Evolutionary conservation across 2,888 invertebrate genomes (phyloP), one percentile per base, ranked within the genome.

Genomic region (Miltochrista miniata): DNA sequence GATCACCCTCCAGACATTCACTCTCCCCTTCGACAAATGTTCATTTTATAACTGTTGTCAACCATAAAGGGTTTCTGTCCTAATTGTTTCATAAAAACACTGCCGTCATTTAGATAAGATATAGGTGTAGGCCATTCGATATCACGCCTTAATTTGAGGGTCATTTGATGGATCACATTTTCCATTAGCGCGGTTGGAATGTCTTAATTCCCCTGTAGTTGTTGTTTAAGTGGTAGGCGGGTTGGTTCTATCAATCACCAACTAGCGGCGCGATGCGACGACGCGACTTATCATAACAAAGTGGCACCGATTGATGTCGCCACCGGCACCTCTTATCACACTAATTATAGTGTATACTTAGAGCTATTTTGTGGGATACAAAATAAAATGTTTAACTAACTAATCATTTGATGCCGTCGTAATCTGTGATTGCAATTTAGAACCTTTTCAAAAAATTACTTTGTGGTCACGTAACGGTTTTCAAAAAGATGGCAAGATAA

Each of bases 241-340:
- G 79, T 80, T 76, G 76, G 64, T 81, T 80, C 76, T 79, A 86
- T 87, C 85, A 82, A 85, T 89, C 87, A 85, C 76, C 58, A 45
- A 41, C 54, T 54, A 61, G 60, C 64, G 70, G 67, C 65, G 68
- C 59, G 59, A 48, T 59, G 61, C 63, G 73, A 71, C 74, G 73
- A 73, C 68, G 60, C 70, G 70, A 72, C 68, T 80, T 87, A 87
- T 87, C 85, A 73, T 60, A 73, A 70, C 74, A 76, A 78, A 82
- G 78, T 86, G 85, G 81, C 82, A 75, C 72, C 85, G 83, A 87
- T 86, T 82, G 83, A 87, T 87, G 78, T 75, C 73, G 72, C 72
- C 65, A 63, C 71, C 71, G 71, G 70, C 85, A 83, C 84, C 79
- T 83, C 77, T 81, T 85, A 86, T 86, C 84, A 55, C 57, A 70